These are phyloP conservation scores for Laupala kohalensis DNA, from an alignment of 1,140 invertebrate species.

Conservation along the genomic window DNA sequence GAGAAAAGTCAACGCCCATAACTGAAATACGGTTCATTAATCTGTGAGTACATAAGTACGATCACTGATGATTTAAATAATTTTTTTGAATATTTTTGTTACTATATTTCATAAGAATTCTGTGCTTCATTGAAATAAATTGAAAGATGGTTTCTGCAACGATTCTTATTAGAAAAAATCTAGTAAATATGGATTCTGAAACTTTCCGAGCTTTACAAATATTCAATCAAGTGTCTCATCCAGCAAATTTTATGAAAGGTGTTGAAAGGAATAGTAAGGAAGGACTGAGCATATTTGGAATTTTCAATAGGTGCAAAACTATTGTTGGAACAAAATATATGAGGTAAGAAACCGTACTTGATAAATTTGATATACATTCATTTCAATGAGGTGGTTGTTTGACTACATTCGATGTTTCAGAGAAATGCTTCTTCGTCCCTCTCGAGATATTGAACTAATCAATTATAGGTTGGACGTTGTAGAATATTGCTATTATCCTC, in stretches of 20 bases:
- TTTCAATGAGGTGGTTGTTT: too few species aligned
- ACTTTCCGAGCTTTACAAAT: constrained; percentile 62
- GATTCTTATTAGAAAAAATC: constrained; percentile 38
- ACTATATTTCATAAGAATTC: neutral
- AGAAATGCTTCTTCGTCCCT: constrained; percentile 44
- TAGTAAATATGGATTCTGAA: constrained; percentile 57
- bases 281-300: constrained; percentile 54
- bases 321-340: constrained; percentile 37
- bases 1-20: constrained; percentile 36
- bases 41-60: constrained; percentile 37
- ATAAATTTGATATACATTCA: too few species aligned
- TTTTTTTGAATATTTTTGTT: neutral
- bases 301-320: constrained; percentile 58
- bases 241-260: constrained; percentile 56
- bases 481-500: constrained; percentile 39
- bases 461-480: constrained; percentile 44
- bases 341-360: constrained; percentile 27
- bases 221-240: constrained; percentile 56
- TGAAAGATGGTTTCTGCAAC: neutral
- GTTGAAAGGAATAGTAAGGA: constrained; percentile 41
- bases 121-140: neutral
- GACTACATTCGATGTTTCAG: too few species aligned
- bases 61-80: neutral
- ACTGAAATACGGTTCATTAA: constrained; percentile 44
- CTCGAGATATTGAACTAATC: constrained; percentile 36